phyloP scores from a whole-genome alignment of 2,113 vertebrate genomes.

The Trematomus loennbergii region DNA sequence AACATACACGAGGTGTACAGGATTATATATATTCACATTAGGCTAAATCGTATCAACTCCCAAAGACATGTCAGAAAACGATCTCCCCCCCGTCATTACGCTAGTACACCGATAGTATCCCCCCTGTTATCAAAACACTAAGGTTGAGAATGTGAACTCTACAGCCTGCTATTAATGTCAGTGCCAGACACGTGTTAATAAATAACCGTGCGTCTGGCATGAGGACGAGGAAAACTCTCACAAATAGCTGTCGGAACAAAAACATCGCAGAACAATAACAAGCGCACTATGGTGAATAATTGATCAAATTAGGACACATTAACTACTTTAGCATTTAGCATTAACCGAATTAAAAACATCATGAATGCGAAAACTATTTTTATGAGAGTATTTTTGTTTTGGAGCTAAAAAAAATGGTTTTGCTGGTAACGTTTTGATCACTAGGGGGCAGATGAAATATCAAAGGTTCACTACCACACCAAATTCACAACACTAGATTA shows the following conservation, averaged over 20 bases:
- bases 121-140: constrained; percentile 43
- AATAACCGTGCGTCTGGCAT: constrained; percentile 42
- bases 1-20: not conserved
- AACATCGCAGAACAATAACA: not conserved
- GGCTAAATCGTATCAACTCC: not conserved
- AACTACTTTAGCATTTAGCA: not conserved
- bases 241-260: not conserved
- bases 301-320: too few relatives aligned
- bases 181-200: constrained; percentile 49
- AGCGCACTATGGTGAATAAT: not conserved
- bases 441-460: not conserved
- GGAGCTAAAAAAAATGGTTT: not conserved
- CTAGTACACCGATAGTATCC: constrained; percentile 1
- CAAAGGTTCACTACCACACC: too few relatives aligned
- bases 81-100: not conserved
- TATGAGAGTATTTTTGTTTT: not conserved
- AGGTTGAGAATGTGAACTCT: constrained; percentile 45
- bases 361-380: not conserved
- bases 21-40: not conserved
- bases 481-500: too few relatives aligned
- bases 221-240: constrained; percentile 37
- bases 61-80: not conserved
- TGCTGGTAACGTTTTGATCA: not conserved
- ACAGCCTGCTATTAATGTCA: constrained; percentile 38
- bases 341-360: not conserved